Base-by-base conservation (phyloP, 2,113 vertebrate genomes). In the Cebus imitator region DNA sequence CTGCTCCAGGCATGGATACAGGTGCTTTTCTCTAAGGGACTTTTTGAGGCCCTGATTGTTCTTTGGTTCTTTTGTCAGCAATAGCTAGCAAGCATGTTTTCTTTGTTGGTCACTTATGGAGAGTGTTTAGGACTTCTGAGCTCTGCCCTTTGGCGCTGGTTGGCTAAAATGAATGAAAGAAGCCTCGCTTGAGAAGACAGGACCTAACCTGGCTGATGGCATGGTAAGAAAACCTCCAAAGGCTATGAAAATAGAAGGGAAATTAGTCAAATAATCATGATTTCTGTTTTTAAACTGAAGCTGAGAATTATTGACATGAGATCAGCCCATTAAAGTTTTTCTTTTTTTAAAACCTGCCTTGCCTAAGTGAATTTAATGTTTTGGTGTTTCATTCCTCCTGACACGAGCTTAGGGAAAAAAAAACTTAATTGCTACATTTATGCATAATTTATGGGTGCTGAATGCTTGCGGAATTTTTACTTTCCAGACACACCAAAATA, bases 381-480 rank as follows among this genome's bases (percentile, higher is more conserved):
- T 6, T 66, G 27, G 61, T 64, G 61, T n/a, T 50, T 96, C 92
- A 64, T 94, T 91, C 58, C 91, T 96, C 96, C 97, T 98, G 97
- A 97, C 97, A 98, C 92, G 72, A 89, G 85, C 95, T 97, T 98
- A 32, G 32, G 32, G 70, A 90, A 98, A 97, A 97, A 97, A 93
- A 98, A 98, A 87, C 64, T 45, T 98, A 98, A 98, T 98, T 98
- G 96, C 97, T 92, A 91, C 88, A 85, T 97, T 98, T 97, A 95
- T 97, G 91, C 94, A 79, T 97, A 97, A 97, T 97, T 97, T 12
- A 73, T 96, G 86, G 89, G 75, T 95, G 96, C 96, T 97, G 83
- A 98, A 98, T 95, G 92, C 96, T 61, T 90, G 95, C 70, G 76
- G 37, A 61, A 27, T 97, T 97, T 96, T 90, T 58, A n/a, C 87